These are phyloP conservation scores for Anthonomus grandis DNA, from an alignment of 1,140 invertebrate species.

Conservation along the genomic window DNA sequence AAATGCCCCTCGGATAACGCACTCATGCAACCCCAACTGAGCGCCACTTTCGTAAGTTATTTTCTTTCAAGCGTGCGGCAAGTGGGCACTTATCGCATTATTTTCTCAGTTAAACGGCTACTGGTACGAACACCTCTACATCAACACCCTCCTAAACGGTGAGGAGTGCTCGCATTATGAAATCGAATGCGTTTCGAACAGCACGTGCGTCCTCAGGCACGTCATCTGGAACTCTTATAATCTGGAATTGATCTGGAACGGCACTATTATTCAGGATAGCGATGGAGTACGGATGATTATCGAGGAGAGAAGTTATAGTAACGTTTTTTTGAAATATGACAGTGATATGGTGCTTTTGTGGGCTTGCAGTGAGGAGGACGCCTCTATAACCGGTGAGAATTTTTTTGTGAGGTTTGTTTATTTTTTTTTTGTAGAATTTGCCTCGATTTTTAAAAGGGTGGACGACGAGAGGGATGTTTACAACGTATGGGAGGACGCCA, in stretches of 20 bases:
- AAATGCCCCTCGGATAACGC: not conserved
- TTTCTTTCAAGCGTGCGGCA: too few relatives aligned
- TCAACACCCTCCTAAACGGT: constrained; percentile 1
- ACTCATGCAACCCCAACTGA: constrained; percentile 4
- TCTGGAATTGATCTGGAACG: not conserved
- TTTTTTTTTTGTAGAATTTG: constrained; percentile 16
- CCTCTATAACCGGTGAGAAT: constrained; percentile 5
- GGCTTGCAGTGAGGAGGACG: constrained; percentile 11
- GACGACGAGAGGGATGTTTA: constrained; percentile 12
- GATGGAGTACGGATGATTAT: not conserved
- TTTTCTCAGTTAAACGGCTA: constrained; percentile 29
- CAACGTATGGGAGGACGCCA: constrained; percentile 5
- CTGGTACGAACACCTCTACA: constrained; percentile 25
- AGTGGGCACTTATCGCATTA: too few relatives aligned
- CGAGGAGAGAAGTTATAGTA: not conserved
- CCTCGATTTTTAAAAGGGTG: constrained; percentile 12
- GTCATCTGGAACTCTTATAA: constrained; percentile 9
- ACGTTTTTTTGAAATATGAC: constrained; percentile 12
- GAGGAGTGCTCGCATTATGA: constrained; percentile 12
- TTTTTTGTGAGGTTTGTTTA: not conserved
- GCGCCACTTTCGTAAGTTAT: constrained; percentile 16
- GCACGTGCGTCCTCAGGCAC: constrained; percentile 2
- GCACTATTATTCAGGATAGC: constrained; percentile 5
- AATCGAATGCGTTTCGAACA: constrained; percentile 8
- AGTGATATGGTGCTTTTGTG: constrained; percentile 10